Percentiles rank a stretch among this genome's conserved stretches.
Evolutionary conservation across 2,888 invertebrate species (phyloP).

Genomic region (Agonopterix alstromeriana): DNA sequence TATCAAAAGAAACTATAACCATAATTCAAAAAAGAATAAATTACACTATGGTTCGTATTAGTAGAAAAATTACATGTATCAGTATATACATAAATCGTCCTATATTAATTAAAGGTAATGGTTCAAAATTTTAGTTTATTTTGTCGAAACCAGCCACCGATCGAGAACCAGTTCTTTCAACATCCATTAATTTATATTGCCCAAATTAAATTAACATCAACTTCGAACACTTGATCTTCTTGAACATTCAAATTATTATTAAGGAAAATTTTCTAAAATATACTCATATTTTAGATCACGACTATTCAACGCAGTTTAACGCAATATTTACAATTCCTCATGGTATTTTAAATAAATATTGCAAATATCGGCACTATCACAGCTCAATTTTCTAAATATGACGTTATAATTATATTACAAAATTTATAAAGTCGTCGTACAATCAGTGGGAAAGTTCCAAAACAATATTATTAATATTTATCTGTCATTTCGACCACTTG

Average conservation of each 20-base stretch:
- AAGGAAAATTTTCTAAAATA: background rate
- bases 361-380: too few species aligned
- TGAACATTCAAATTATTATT: constrained; percentile 28
- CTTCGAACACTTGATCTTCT: constrained; percentile 41
- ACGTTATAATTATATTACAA: too few species aligned
- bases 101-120: constrained; percentile 65
- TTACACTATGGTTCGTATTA: constrained; percentile 31
- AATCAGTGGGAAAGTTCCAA: too few species aligned
- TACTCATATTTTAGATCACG: too few species aligned
- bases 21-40: constrained; percentile 49
- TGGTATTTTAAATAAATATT: too few species aligned
- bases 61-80: constrained; percentile 51
- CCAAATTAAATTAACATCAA: constrained; percentile 61
- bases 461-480: too few species aligned
- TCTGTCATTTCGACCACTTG: background rate
- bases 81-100: constrained; percentile 55
- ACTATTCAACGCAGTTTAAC: too few species aligned
- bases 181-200: constrained; percentile 58
- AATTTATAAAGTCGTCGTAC: too few species aligned
- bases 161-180: constrained; percentile 49
- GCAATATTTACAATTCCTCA: too few species aligned
- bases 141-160: constrained; percentile 40
- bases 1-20: constrained; percentile 38
- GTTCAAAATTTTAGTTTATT: constrained; percentile 45
- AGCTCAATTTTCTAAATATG: too few species aligned